A percentile compares a stretch with the other conserved stretches of the same genome.
Evolutionary conservation across 1,140 invertebrate species (phyloP).

Genomic region (Saxidomus purpurata): DNA sequence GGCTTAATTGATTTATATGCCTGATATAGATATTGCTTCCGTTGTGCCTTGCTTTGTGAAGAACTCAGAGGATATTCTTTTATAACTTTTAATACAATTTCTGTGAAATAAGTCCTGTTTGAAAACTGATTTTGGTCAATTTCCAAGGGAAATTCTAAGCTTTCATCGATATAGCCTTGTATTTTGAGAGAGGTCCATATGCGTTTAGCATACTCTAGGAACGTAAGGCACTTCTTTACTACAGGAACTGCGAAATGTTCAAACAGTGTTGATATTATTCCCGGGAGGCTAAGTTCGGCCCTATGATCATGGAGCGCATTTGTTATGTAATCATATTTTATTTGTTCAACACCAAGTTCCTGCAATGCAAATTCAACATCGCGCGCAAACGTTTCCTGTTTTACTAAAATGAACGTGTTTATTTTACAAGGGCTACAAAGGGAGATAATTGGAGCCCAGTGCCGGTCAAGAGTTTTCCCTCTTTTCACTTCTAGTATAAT

Average conservation of each 20-base stretch:
- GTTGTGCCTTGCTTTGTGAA: background rate
- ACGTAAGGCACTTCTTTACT: conserved; percentile 6
- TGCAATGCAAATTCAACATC: conserved; percentile 17
- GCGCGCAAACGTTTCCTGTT: conserved; percentile 29
- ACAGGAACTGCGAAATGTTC: background rate
- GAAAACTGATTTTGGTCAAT: background rate
- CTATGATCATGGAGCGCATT: background rate
- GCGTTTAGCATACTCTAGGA: background rate
- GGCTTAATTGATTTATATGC: background rate
- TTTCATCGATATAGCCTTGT: conserved; percentile 59
- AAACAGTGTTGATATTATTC: background rate
- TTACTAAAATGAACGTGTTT: conserved; percentile 34
- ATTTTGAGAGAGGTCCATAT: conserved; percentile 61
- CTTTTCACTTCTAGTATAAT: background rate
- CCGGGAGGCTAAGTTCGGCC: background rate
- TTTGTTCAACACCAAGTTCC: background rate
- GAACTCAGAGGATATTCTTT: background rate
- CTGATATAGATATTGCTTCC: background rate
- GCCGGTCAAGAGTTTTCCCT: background rate
- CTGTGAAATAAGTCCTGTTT: background rate
- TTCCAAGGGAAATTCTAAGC: background rate
- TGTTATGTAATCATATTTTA: background rate
- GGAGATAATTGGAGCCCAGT: conserved; percentile 25
- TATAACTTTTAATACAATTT: background rate
- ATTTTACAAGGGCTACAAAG: conserved; percentile 11